Percentiles rank a stretch among this genome's conserved stretches.
These are phyloP conservation scores for Pasiphila rectangulata DNA, from an alignment of 2,888 invertebrate species.

Conservation along the genomic window DNA sequence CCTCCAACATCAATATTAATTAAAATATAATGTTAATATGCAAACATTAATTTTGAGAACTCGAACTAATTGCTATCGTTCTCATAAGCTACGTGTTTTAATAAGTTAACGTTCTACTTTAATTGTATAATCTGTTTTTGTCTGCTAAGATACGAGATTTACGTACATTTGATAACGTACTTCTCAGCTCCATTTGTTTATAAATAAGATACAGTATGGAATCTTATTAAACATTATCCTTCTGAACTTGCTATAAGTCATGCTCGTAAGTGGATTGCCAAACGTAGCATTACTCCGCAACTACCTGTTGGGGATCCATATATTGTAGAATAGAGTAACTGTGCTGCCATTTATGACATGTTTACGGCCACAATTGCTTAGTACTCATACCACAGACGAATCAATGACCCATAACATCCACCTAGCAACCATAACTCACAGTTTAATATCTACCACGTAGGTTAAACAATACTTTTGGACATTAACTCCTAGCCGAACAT, in stretches of 20 bases:
- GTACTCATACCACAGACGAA: background rate
- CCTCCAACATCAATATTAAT: conserved; percentile 18
- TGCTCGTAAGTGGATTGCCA: background rate
- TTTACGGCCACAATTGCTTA: background rate
- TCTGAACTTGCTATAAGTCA: too few species aligned
- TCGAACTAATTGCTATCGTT: conserved; percentile 13
- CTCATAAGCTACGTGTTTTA: background rate
- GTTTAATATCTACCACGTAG: conserved; percentile 20
- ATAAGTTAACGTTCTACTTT: background rate
- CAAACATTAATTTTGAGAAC: conserved; percentile 12
- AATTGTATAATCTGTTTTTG: background rate
- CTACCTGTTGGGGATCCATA: background rate
- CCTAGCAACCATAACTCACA: conserved; percentile 12
- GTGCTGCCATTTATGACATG: conserved; percentile 1
- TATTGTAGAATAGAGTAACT: too few species aligned
- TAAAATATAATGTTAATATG: conserved; percentile 9
- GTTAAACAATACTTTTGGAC: conserved; percentile 13
- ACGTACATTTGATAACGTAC: background rate
- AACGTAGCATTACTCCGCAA: background rate
- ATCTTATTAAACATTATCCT: too few species aligned
- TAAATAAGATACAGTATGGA: background rate
- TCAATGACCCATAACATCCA: conserved; percentile 1
- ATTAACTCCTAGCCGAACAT: conserved; percentile 15
- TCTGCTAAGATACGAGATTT: background rate
- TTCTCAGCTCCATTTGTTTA: too few species aligned